Base-by-base conservation (phyloP, 2,113 vertebrate species). In the Malurus melanocephalus region DNA sequence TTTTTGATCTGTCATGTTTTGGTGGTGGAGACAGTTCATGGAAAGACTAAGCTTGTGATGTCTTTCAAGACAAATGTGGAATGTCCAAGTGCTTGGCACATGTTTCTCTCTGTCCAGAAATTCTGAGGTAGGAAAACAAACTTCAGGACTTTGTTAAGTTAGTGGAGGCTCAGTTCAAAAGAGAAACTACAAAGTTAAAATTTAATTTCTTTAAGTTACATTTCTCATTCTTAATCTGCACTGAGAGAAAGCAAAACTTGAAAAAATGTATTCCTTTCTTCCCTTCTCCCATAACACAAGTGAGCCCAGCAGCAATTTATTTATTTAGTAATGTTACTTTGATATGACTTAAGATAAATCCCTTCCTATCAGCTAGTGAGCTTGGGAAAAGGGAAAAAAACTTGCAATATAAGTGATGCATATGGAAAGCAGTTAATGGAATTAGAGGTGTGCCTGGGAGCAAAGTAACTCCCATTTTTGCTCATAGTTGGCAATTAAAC, bases 311-410 rank as follows among this genome's bases (percentile, higher is more conserved):
- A 85, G 60, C 46, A 43, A 56, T 35, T 52, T 53, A 48, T 64
- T 91, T 90, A 55, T 73, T 88, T 75, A 68, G 38, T 43, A 81
- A 61, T 42, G 67, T 86, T 66, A 55, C 78, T 92, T 93, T 57
- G 53, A 48, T 57, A 17, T 20, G 64, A 66, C 68, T 87, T 38
- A 6, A 6, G 26, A 64, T 43, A 74, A 85, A 87, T 42, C 69
- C 55, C 32, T 65, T 46, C 46, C 48, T 45, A 55, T 38, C 27
- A 68, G 66, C 48, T 28, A 80, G 35, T 3, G 33, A 87, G 76
- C 30, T 60, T 33, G 27, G 85, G 42, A 66, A 80, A 59, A 87
- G 23, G 52, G 43, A 51, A 82, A 61, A 85, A 49, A 33, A 11
- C 32, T 53, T 7, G 0, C 43, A 67, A 42, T 17, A 1, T 11